Percentiles rank a stretch among this genome's conserved stretches.
Conservation (phyloP, 1,140 invertebrate genomes). For the Drosophila nasuta region DNA sequence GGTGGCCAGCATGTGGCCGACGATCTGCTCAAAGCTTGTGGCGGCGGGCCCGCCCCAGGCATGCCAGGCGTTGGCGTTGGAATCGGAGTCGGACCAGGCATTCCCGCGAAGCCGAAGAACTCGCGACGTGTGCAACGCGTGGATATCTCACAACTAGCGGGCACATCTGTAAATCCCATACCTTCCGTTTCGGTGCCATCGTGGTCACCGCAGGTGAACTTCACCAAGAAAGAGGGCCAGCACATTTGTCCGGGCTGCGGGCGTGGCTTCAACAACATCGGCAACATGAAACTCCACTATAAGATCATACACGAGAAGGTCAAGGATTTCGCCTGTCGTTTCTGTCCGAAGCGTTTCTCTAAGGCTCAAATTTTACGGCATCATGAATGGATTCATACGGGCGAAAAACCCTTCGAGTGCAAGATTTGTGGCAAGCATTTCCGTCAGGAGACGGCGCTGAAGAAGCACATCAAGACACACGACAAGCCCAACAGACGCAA, state of each 20-base stretch:
- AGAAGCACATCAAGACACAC: conserved; percentile 81
- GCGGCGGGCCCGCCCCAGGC: conserved; percentile 61
- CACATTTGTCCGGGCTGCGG: conserved; percentile 81
- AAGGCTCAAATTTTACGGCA: conserved; percentile 83
- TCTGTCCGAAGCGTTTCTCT: conserved; percentile 79
- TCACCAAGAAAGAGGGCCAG: conserved; percentile 80
- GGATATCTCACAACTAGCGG: conserved; percentile 75
- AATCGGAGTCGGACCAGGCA: no score
- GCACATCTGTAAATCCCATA: conserved; percentile 80
- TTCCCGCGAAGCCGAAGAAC: conserved; percentile 62
- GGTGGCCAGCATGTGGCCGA: conserved; percentile 52
- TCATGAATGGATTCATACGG: conserved; percentile 85
- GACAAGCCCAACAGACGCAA: conserved; percentile 65
- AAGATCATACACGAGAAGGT: conserved; percentile 84
- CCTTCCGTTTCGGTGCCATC: conserved; percentile 78
- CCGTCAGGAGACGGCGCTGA: conserved; percentile 79
- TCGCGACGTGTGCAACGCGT: conserved; percentile 76
- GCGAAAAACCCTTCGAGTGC: conserved; percentile 84
- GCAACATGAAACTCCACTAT: conserved; percentile 81
- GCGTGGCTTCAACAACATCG: conserved; percentile 79
- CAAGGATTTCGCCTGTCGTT: conserved; percentile 80
- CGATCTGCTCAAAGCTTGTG: conserved; percentile 72
- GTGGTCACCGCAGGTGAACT: conserved; percentile 81
- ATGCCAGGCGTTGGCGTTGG: conserved; percentile 3
- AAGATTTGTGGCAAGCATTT: conserved; percentile 77